phyloP scores from a whole-genome alignment of 1,140 invertebrate genomes.

The Anadara kagoshimensis region DNA sequence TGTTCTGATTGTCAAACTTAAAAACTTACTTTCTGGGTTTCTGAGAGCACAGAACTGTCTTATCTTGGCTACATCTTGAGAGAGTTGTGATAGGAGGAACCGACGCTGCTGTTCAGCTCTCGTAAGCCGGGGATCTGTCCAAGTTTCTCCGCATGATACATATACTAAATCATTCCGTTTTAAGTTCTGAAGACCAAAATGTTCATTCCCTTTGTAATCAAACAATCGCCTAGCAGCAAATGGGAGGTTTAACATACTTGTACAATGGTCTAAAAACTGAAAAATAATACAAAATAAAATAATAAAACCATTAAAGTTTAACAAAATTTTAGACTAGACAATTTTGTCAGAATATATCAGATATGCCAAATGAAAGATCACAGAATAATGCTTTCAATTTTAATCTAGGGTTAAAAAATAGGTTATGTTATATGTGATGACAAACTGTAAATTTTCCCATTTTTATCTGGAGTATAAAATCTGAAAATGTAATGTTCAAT shows the following conservation, averaged over 20 bases:
- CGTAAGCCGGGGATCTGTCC: conserved; percentile 68
- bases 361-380: too few relatives aligned
- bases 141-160: conserved; percentile 71
- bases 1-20: background rate
- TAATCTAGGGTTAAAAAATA: background rate
- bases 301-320: background rate
- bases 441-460: too few relatives aligned
- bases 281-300: conserved; percentile 23
- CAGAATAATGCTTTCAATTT: too few relatives aligned
- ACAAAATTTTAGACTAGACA: too few relatives aligned
- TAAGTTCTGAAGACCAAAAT: conserved; percentile 64
- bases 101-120: conserved; percentile 68
- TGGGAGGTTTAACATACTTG: conserved; percentile 66
- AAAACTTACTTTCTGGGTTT: conserved; percentile 63
- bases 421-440: background rate
- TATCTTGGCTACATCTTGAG: conserved; percentile 70
- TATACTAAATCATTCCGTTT: conserved; percentile 69
- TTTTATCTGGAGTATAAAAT: too few relatives aligned
- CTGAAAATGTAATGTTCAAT: too few relatives aligned
- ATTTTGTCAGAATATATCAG: too few relatives aligned
- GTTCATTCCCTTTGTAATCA: conserved; percentile 70
- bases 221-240: conserved; percentile 72
- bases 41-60: conserved; percentile 65
- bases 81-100: conserved; percentile 65
- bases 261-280: conserved; percentile 72